Conservation (phyloP, 2,888 invertebrate genomes). For the Plusia festucae region DNA sequence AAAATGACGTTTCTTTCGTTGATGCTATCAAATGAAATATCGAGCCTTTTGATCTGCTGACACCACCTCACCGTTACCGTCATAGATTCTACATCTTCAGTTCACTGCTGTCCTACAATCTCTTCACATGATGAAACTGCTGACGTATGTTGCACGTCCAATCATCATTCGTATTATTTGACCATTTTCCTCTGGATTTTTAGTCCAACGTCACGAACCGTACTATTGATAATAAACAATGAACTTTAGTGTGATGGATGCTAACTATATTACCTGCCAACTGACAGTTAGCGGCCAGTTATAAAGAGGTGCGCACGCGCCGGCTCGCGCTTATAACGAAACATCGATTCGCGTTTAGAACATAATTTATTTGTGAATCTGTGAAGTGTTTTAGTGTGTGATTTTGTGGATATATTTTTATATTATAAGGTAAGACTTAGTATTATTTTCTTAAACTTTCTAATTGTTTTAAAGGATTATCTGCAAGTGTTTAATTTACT, state of each 20-base stretch:
- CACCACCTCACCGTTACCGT: background rate
- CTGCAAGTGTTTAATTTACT: background rate
- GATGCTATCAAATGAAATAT: too few relatives aligned
- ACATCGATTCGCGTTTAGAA: slow-evolving; percentile 25
- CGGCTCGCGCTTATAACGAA: slow-evolving; percentile 39
- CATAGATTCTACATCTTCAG: too few relatives aligned
- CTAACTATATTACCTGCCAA: background rate
- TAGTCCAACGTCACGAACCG: slow-evolving; percentile 13
- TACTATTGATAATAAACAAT: slow-evolving; percentile 16
- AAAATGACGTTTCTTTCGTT: too few relatives aligned
- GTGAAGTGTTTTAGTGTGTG: slow-evolving; percentile 43
- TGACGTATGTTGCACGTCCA: background rate
- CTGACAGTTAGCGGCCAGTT: slow-evolving; percentile 42
- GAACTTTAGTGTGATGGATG: slow-evolving; percentile 10
- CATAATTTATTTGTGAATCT: slow-evolving; percentile 15
- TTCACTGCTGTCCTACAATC: background rate
- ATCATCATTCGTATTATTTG: background rate
- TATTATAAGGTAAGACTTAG: slow-evolving; percentile 29
- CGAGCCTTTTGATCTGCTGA: too few relatives aligned
- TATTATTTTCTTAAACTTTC: background rate
- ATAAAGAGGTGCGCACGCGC: slow-evolving; percentile 34
- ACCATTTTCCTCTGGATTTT: slow-evolving; percentile 20
- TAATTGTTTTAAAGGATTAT: background rate
- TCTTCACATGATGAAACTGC: background rate
- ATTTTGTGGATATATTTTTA: slow-evolving; percentile 9